Conservation (phyloP, 2,888 invertebrate species). For the Sinelater perroti region DNA sequence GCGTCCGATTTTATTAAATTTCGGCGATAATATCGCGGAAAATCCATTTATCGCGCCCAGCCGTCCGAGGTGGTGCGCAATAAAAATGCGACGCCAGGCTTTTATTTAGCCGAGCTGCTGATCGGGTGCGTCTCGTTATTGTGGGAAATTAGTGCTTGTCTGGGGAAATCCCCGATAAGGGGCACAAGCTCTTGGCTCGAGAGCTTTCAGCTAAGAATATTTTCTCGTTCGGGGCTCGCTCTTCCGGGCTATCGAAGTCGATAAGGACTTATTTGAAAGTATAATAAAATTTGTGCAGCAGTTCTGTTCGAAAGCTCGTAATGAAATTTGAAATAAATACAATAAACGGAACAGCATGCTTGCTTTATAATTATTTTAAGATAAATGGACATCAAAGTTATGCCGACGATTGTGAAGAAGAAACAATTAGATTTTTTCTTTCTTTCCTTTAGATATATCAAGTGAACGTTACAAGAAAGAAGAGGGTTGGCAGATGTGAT, state of each 20-base stretch:
- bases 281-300: constrained; percentile 10
- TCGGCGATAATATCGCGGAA: constrained; percentile 7
- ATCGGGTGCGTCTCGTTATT: background rate
- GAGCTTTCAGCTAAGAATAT: background rate
- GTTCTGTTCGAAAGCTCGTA: background rate
- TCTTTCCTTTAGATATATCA: no score
- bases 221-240: constrained; percentile 1
- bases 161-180: constrained; percentile 13
- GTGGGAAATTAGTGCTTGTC: constrained; percentile 12
- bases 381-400: no score
- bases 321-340: no score
- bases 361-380: no score
- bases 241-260: background rate
- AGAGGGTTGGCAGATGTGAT: no score
- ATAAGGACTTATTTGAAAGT: constrained; percentile 4
- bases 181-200: constrained; percentile 5
- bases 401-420: no score
- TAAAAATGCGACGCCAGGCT: background rate
- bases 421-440: no score
- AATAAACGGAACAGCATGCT: no score
- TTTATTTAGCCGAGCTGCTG: constrained; percentile 2
- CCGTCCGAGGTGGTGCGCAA: constrained; percentile 2
- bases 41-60: constrained; percentile 3
- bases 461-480: no score
- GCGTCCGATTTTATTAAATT: constrained; percentile 17